Evolutionary conservation across 2,797 vertebrate genomes (phyloP), one percentile per base, ranked within the genome.

Genomic region (Leptatherina wallacei): DNA sequence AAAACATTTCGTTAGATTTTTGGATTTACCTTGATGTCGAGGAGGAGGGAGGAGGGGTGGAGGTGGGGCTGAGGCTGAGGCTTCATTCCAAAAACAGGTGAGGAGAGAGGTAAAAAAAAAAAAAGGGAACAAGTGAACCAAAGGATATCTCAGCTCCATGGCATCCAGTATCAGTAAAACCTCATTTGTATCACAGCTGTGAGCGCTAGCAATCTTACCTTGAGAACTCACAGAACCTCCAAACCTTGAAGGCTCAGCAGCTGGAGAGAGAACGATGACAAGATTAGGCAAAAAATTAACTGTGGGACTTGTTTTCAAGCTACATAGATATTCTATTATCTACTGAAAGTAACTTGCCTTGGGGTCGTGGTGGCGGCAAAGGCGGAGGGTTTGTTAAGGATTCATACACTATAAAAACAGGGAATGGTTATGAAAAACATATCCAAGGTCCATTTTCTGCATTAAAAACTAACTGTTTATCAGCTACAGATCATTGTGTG

Each of bases 11-110:
- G 0, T 42, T 24, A 20, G 47, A 24, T 3, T 18, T 69, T 22
- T 57, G 8, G 20, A 9, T 60, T 78, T 84, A 92, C 91, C 83
- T 80, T 66, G 78, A 75, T 13, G 35, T 14, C 0, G 85, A 44
- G 40, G 60, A 63, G 47, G 68, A 69, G 44, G 20, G 16, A 42
- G 75, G 11, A 74, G 33, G 1, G 86, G 74, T 44, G 72, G 62
- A 71, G 73, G 73, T 0, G 84, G 82, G 0, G 80, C 87, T 35
- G 85, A 88, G 0, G 80, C 87, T 35, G 85, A 88, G 38, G 85
- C 86, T 85, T 82, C n/a, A 76, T 47, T n/a, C 54, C 20, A 40
- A n/a, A 73, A 18, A 70, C n/a, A 71, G 29, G 67, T n/a, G 8
- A 1, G 16, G 24, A 59, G 20, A 55, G 12, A 22, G 3, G 24